Conservation (phyloP, 1,140 invertebrate species). For the Caenorhabditis tropicalis region DNA sequence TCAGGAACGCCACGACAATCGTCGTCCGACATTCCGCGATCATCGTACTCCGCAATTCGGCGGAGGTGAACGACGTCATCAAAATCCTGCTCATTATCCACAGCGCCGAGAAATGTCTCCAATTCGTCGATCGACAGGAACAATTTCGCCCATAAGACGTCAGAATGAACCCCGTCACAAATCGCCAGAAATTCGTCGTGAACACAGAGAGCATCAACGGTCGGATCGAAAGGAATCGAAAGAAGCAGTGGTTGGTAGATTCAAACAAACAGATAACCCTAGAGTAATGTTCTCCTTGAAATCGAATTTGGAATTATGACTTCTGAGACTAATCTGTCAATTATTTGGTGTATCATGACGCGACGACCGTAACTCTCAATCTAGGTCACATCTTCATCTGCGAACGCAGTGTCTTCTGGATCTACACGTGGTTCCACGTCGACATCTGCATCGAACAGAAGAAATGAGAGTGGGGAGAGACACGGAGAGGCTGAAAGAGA, state of each 20-base stretch:
- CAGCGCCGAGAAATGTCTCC: not conserved
- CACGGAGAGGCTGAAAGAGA: not conserved
- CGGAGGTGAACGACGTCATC: not conserved
- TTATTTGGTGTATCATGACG: not conserved
- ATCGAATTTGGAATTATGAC: not conserved
- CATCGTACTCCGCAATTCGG: conserved; percentile 15
- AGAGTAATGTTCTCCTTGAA: not conserved
- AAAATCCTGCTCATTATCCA: conserved; percentile 24
- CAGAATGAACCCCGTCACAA: not conserved
- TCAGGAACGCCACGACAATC: not conserved
- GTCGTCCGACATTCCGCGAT: conserved; percentile 10
- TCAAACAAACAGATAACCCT: not conserved
- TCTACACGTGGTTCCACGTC: not conserved
- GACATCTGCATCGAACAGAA: not conserved
- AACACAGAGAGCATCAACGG: not conserved
- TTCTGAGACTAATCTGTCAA: not conserved
- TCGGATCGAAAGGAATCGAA: not conserved
- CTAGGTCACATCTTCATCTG: conserved; percentile 9
- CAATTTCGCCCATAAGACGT: not conserved
- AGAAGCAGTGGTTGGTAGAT: conserved; percentile 37
- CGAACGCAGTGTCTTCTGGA: not conserved
- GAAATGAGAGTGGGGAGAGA: not conserved
- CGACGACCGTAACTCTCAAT: conserved; percentile 13
- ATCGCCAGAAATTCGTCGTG: not conserved
- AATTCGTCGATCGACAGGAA: not conserved